Base-by-base conservation (phyloP, 2,113 vertebrate genomes). In the Tetrax tetrax region DNA sequence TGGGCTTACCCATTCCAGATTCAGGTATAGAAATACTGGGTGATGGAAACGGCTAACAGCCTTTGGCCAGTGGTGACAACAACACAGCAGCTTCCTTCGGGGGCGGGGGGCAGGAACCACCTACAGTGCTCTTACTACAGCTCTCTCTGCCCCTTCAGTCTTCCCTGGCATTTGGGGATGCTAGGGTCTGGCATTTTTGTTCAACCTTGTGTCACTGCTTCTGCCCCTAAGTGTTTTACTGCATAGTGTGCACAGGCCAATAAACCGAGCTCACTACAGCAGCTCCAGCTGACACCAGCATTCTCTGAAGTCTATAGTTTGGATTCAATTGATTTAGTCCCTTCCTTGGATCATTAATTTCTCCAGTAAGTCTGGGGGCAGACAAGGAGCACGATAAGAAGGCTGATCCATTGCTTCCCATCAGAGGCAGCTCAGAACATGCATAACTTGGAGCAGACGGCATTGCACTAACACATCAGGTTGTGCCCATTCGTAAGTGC, bases 391-490 rank as follows among this genome's bases (percentile, higher is more conserved):
- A 53, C 23, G 76, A 96, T 72, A 76, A 90, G 76, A 78, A 38
- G 37, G 48, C 63, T 89, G 93, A 90, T 80, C 80, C 80, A 56
- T 48, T 60, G 78, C 90, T 93, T 88, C 90, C 70, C 85, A 82
- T 87, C 64, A 93, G 74, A 71, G 35, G 33, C 87, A 71, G 15
- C 19, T 89, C 80, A 84, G 83, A 91, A 70, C 29, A 31, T 7
- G 35, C 31, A 8, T 61, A 77, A 70, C 35, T 66, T 45, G 35
- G 29, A 93, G 64, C 6, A 31, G 68, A 57, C 4, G 29, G 28
- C n/a, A 38, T 19, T 68, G 47, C 21, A 60, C 74, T 48, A 51
- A 47, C 45, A 19, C 38, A 54, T 59, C 24, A 14, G 54, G 85
- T 54, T 61, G 50, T 80, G 57, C 41, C 27, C 43, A 23, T 56